Evolutionary conservation across 2,888 invertebrate species (phyloP).

Genomic region (Limnephilus auricula): DNA sequence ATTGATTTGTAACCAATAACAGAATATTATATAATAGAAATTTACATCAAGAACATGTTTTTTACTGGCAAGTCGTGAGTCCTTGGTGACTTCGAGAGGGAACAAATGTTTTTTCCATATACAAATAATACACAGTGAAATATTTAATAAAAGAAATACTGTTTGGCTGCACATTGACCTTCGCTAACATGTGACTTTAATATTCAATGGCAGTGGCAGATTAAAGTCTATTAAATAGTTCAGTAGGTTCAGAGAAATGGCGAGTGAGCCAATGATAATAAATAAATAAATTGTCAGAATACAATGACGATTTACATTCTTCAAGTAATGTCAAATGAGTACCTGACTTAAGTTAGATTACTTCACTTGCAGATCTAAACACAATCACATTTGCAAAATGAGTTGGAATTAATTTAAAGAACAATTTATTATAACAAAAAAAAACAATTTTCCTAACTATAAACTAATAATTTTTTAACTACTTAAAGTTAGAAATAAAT

Average conservation of each 20-base stretch:
- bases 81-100: neutral
- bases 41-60: neutral
- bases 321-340: slow-evolving; percentile 41
- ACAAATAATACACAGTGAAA: neutral
- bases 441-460: slow-evolving; percentile 65
- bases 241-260: slow-evolving; percentile 3
- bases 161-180: neutral
- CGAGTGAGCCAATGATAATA: neutral
- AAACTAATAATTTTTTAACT: slow-evolving; percentile 63
- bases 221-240: slow-evolving; percentile 26
- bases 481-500: slow-evolving; percentile 65
- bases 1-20: slow-evolving; percentile 9
- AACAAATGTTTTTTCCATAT: neutral
- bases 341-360: slow-evolving; percentile 9
- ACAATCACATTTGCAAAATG: slow-evolving; percentile 33
- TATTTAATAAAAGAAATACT: slow-evolving; percentile 12
- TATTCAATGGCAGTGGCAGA: slow-evolving; percentile 27
- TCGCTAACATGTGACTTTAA: neutral
- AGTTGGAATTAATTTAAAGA: slow-evolving; percentile 52
- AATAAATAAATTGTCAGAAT: slow-evolving; percentile 4
- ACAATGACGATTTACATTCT: neutral
- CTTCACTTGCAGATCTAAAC: slow-evolving; percentile 45
- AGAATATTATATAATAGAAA: neutral
- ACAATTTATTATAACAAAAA: slow-evolving; percentile 53
- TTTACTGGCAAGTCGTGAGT: slow-evolving; percentile 33